phyloP scores from a whole-genome alignment of 2,113 vertebrate species.

The Amphiprion percula region DNA sequence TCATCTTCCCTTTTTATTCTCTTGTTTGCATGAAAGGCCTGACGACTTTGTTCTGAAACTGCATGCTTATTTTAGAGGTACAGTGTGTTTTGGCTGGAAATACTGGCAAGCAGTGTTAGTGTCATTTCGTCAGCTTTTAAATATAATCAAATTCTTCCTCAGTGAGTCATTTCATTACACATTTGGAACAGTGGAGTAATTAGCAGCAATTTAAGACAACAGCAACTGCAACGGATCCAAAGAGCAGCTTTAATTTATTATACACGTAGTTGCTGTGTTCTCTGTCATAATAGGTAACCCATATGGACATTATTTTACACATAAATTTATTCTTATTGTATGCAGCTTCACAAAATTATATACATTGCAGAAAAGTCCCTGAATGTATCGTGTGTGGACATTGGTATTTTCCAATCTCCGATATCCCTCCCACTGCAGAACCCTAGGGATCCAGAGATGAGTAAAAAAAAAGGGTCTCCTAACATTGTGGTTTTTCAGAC shows the following conservation, averaged over 20 bases:
- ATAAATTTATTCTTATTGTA: neutral
- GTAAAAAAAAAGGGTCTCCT: constrained; percentile 56
- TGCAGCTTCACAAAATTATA: constrained; percentile 30
- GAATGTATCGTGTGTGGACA: constrained; percentile 52
- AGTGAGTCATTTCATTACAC: constrained; percentile 70
- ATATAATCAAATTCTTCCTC: constrained; percentile 76
- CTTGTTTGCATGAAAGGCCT: constrained; percentile 58
- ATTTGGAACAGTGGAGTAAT: constrained; percentile 58
- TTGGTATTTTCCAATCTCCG: constrained; percentile 63
- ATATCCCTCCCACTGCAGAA: constrained; percentile 61
- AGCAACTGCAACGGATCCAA: constrained; percentile 37
- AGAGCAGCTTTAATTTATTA: constrained; percentile 35
- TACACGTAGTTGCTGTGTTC: constrained; percentile 18
- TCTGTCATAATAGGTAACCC: constrained; percentile 3
- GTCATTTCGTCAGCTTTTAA: constrained; percentile 68
- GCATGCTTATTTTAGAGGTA: constrained; percentile 43
- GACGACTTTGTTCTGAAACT: constrained; percentile 51
- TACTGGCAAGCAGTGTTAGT: constrained; percentile 63
- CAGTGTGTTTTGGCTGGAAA: constrained; percentile 35
- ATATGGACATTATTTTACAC: constrained; percentile 13
- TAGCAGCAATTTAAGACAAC: constrained; percentile 56
- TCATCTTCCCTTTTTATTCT: constrained; percentile 33
- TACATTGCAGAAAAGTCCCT: constrained; percentile 15
- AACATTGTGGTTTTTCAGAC: constrained; percentile 75
- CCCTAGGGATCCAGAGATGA: constrained; percentile 63